Percentiles rank a stretch among this genome's conserved stretches.
phyloP scores from a whole-genome alignment of 92 coral and sea anemone species.

The Ricordea florida region DNA sequence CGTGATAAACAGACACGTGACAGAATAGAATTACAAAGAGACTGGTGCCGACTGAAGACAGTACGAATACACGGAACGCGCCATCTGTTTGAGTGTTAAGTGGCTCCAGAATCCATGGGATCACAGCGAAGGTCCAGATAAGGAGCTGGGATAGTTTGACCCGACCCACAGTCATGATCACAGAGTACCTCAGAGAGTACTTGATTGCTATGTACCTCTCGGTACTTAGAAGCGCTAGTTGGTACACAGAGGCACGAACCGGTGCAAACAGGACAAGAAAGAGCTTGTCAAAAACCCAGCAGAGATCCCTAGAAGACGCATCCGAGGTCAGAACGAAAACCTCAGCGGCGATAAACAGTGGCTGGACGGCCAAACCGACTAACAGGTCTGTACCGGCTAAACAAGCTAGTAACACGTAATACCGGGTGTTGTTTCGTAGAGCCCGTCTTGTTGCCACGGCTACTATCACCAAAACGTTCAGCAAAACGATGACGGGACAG shows the following conservation, averaged over 20 bases:
- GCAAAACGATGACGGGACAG: neutral
- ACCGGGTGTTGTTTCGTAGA: neutral
- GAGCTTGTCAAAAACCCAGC: neutral
- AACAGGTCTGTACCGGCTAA: neutral
- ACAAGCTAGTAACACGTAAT: neutral
- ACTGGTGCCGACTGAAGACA: too few relatives aligned
- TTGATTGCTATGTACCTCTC: neutral
- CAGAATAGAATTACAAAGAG: neutral
- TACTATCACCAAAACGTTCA: constrained; percentile 2
- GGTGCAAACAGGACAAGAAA: neutral
- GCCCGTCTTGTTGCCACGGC: neutral
- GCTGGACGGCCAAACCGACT: neutral
- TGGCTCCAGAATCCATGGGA: neutral
- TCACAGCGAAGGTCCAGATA: too few relatives aligned
- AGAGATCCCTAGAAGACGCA: neutral
- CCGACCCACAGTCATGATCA: neutral
- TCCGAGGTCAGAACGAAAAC: neutral
- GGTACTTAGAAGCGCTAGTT: neutral
- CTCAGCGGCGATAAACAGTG: neutral
- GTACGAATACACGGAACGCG: neutral
- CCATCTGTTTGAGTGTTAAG: neutral
- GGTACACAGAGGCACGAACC: neutral
- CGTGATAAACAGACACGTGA: neutral
- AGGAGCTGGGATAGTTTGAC: neutral
- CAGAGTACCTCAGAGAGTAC: neutral